Conservation (phyloP, 2,113 vertebrate species). For the Solenodon paradoxus region DNA sequence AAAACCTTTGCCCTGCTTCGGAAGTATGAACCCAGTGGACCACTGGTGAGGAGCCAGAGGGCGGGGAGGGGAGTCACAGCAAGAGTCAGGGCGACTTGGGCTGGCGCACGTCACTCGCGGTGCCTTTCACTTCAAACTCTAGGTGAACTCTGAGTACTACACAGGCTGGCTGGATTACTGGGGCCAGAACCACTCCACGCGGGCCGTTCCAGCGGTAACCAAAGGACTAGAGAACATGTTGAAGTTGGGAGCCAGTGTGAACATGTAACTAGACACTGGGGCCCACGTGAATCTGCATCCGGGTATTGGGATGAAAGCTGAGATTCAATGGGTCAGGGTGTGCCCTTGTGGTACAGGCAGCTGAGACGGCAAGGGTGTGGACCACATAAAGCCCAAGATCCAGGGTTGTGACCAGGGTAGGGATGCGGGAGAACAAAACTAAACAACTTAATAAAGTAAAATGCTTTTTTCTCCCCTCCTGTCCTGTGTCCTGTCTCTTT, state of each 20-base stretch:
- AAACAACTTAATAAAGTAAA: no score
- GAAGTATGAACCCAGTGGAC: constrained; percentile 88
- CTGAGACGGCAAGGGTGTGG: no score
- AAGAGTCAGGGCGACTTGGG: neutral
- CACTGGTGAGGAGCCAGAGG: constrained; percentile 86
- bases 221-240: constrained; percentile 88
- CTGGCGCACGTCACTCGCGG: neutral
- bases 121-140: constrained; percentile 42
- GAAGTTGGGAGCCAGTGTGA: constrained; percentile 92
- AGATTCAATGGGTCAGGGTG: neutral
- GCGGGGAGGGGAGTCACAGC: neutral
- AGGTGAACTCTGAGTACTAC: constrained; percentile 99
- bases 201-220: constrained; percentile 81
- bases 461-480: no score
- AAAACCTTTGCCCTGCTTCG: constrained; percentile 89
- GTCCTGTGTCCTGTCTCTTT: no score
- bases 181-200: constrained; percentile 88
- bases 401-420: no score
- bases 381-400: no score
- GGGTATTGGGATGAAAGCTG: neutral
- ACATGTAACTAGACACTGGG: constrained; percentile 87
- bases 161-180: constrained; percentile 99
- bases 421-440: no score
- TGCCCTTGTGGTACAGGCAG: no score
- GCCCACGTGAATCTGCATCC: neutral